Evolutionary conservation across 2,797 vertebrate genomes (phyloP), one percentile per base, ranked within the genome.

Genomic region (Neosalanx taihuensis): DNA sequence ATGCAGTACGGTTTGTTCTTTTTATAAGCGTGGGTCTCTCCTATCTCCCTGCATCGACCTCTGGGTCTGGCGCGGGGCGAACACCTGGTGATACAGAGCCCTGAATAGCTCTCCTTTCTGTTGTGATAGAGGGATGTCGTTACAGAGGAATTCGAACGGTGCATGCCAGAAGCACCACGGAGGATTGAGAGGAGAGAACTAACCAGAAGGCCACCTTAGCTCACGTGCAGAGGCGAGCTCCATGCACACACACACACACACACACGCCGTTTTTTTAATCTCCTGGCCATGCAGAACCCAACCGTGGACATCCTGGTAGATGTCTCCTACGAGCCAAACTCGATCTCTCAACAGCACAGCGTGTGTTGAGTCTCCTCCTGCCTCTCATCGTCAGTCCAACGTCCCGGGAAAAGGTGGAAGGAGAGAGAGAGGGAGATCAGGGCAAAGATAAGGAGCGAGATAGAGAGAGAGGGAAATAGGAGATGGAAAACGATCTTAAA

Each of bases 131-230:
- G 84, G 83, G 88, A 88, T 90, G 89, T 87, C 83, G 85, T 89
- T 90, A 85, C 85, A 84, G 72, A 85, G 88, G 88, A 90, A 91
- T 90, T 88, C 81, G 53, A 76, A n/a, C 18, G 30, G 74, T 35
- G 74, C 84, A 75, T 89, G 88, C 89, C 90, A 90, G 86, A 84
- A 82, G 84, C 78, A 77, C 88, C 81, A 85, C 86, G 87, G 85
- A 84, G 85, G 56, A 23, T 17, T 35, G 65, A 26, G n/a, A 49
- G 46, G 70, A 67, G 61, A 69, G 70, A 62, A 76, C 3, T 23
- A 68, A 13, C 51, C 70, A 84, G 31, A 23, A 41, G 35, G 65
- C 17, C n/a, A 49, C 30, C 67, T 64, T 33, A 71, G 71, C 35
- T 37, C 35, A 37, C 35, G 7, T 37, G 35, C 35, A 37, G 4